Evolutionary conservation across 2,797 vertebrate genomes (phyloP), one percentile per base, ranked within the genome.

Genomic region (Falco rusticolus): DNA sequence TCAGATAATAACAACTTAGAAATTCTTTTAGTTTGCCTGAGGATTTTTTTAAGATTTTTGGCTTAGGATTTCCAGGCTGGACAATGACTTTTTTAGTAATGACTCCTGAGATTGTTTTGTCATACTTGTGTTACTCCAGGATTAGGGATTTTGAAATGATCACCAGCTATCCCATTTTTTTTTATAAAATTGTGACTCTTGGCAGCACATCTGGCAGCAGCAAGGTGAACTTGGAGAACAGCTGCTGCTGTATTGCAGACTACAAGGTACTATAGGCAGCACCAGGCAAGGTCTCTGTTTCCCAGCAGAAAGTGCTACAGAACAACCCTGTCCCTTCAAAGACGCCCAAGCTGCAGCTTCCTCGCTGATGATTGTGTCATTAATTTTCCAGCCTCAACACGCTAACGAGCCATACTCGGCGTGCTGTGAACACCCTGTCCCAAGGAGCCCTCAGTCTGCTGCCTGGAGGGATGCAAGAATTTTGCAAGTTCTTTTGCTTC

Each of bases 81-180:
- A 37, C 9, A 0, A 10, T 51, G 59, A 20, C 11, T 70, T 45
- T 74, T 79, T 79, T 59, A 19, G 24, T 63, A n/a, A 18, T 39
- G 69, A 7, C 29, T 82, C 33, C 64, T 43, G 50, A 59, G 43
- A 20, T 51, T 72, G 51, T 43, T 18, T 61, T 29, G 2, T 47
- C 9, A 0, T 11, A 65, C 8, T 75, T 2, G 0, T 19, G 0
- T 33, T 51, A 41, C 20, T 75, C 57, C 85, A 65, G 69, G 41
- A 50, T 11, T 12, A 41, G 50, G 65, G 76, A 45, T 24, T 78
- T 74, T 31, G 24, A 28, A 33, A 37, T 14, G 53, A 57, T 48
- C 57, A 16, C 22, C 25, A 57, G 20, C 8, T 56, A 31, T 53
- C 29, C 53, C 0, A 13, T 5, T 74, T 78, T 28, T 21, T 11